A percentile compares a stretch with the other conserved stretches of the same genome.
Evolutionary conservation across 2,797 vertebrate genomes (phyloP).

Genomic region (Podargus strigoides): DNA sequence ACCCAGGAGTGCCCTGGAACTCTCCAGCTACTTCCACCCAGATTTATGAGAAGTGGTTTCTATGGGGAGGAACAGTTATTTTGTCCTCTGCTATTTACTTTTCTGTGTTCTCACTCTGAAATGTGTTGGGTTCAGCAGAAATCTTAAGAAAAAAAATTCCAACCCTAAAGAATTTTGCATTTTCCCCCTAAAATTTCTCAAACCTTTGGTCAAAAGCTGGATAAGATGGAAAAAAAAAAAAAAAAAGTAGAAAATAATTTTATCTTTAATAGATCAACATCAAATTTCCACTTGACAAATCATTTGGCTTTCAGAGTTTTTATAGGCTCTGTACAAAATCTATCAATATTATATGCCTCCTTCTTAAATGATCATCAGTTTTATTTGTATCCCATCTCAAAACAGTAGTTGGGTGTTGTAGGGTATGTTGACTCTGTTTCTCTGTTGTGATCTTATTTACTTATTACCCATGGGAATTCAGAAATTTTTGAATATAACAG

Average conservation of each 20-base stretch:
- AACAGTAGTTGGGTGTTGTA: not conserved
- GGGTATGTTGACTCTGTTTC: not conserved
- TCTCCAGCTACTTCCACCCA: not conserved
- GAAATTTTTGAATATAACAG: not conserved
- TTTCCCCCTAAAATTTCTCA: not conserved
- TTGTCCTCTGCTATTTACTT: not conserved
- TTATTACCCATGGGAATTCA: not conserved
- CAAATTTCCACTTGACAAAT: not conserved
- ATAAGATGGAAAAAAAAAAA: not conserved
- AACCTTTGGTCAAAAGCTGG: not conserved
- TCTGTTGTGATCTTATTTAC: not conserved
- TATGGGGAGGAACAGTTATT: not conserved
- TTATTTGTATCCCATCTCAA: not conserved
- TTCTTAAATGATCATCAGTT: not conserved
- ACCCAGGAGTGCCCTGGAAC: not conserved
- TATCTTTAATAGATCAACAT: not conserved
- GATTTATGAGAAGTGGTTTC: not conserved
- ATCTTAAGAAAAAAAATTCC: not conserved
- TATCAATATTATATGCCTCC: not conserved
- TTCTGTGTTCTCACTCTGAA: not conserved
- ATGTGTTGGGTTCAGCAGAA: not conserved
- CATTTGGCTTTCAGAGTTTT: not conserved
- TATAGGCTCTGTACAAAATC: not conserved
- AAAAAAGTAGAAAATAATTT: not conserved
- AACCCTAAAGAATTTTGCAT: not conserved